Evolutionary conservation across 2,797 vertebrate genomes (phyloP).

Genomic region (Macroramphosus scolopax): DNA sequence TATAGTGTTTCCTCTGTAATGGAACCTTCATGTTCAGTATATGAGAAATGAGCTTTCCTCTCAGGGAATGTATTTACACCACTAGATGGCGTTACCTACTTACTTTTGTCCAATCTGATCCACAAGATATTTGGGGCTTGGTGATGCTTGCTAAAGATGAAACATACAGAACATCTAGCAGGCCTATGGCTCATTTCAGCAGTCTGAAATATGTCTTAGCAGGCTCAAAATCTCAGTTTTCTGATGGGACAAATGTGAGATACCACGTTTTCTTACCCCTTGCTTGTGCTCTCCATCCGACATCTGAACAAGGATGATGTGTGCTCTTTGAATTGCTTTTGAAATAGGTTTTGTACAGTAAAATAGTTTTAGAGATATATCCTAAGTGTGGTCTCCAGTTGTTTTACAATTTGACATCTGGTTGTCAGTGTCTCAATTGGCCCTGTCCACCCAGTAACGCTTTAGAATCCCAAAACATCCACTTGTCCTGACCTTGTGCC

Average conservation of each 20-base stretch:
- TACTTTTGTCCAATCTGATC: constrained; percentile 14
- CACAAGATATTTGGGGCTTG: background rate
- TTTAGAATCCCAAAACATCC: background rate
- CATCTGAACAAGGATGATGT: too few species aligned
- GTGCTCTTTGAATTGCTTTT: too few species aligned
- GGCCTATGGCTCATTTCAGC: constrained; percentile 3
- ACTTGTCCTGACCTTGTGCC: constrained; percentile 3
- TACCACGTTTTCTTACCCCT: too few species aligned
- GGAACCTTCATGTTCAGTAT: background rate
- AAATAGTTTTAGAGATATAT: too few species aligned
- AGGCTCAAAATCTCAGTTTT: too few species aligned
- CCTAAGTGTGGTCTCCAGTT: too few species aligned
- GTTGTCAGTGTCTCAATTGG: too few species aligned
- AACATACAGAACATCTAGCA: background rate
- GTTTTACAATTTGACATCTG: background rate
- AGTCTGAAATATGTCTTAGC: too few species aligned
- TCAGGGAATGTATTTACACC: constrained; percentile 20
- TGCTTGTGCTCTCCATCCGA: background rate
- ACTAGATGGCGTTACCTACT: constrained; percentile 56
- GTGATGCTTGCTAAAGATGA: background rate
- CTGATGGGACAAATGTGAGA: too few species aligned
- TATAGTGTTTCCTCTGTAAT: constrained; percentile 5
- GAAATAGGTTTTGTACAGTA: too few species aligned
- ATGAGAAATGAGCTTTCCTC: background rate
- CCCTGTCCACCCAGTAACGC: background rate